Percentiles rank a stretch among this genome's conserved stretches.
Conservation (phyloP, 2,888 invertebrate species). For the Cepaea hortensis region DNA sequence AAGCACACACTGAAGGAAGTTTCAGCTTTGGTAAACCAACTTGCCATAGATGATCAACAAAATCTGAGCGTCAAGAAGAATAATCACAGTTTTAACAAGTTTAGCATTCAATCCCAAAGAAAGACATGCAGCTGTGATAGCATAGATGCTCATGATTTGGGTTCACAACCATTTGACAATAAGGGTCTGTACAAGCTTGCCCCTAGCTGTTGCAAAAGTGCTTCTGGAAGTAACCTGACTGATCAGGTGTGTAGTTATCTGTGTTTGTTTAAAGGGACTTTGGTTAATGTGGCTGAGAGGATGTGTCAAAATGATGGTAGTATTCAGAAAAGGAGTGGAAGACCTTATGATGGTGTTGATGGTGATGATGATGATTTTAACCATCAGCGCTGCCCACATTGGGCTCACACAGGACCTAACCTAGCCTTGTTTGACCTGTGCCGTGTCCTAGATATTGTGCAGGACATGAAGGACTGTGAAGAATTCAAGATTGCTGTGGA, state of each 20-base stretch:
- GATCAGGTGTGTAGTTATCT: not conserved
- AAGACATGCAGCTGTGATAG: too few relatives aligned
- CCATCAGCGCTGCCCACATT: conserved; percentile 37
- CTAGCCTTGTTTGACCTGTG: conserved; percentile 42
- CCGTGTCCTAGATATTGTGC: conserved; percentile 26
- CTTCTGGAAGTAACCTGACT: not conserved
- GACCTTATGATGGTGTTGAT: not conserved
- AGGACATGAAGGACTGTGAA: conserved; percentile 26
- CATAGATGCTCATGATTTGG: too few relatives aligned
- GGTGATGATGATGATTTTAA: not conserved
- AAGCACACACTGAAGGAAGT: too few relatives aligned
- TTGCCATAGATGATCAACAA: too few relatives aligned
- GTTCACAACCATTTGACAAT: not conserved
- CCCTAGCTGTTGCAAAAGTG: not conserved
- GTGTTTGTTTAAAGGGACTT: not conserved
- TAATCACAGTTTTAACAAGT: too few relatives aligned
- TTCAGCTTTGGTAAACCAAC: too few relatives aligned
- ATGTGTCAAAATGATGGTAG: not conserved
- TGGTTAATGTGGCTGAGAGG: not conserved
- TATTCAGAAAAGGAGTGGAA: not conserved
- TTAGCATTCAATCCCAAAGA: too few relatives aligned
- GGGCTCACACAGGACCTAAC: conserved; percentile 45
- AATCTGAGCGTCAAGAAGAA: too few relatives aligned
- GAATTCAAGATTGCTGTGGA: conserved; percentile 27
- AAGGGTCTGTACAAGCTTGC: too few relatives aligned